Conservation (phyloP, 2,797 vertebrate genomes). For the Malurus splendens region DNA sequence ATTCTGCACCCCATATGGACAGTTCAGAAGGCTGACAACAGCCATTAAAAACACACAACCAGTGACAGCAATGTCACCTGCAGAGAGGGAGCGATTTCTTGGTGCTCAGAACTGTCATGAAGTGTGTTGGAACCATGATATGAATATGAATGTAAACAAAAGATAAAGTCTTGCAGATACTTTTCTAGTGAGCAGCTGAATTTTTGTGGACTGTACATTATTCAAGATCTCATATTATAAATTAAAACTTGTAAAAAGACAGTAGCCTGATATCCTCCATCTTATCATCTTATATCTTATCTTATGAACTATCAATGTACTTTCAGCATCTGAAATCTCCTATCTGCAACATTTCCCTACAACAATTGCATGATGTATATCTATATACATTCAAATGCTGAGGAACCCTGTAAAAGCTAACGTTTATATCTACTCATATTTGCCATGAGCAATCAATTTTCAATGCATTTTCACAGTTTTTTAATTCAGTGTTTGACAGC, state of each 20-base stretch:
- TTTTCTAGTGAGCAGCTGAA: not conserved
- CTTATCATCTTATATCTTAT: not conserved
- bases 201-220: not conserved
- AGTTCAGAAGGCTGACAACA: not conserved
- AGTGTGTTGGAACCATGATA: not conserved
- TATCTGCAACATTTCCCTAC: not conserved
- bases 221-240: not conserved
- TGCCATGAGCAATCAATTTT: not conserved
- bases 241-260: not conserved
- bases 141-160: not conserved
- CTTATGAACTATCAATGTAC: not conserved
- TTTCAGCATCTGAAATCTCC: not conserved
- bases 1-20: not conserved
- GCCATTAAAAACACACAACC: not conserved
- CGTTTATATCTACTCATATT: not conserved
- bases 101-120: not conserved
- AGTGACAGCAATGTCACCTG: not conserved
- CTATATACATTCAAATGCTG: not conserved
- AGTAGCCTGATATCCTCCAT: not conserved
- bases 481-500: not conserved
- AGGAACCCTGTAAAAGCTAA: not conserved
- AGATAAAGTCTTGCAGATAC: not conserved
- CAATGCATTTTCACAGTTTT: not conserved
- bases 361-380: not conserved
- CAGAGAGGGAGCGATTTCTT: not conserved